Conservation (phyloP, 2,797 vertebrate species). For the Bovichtus variegatus region DNA sequence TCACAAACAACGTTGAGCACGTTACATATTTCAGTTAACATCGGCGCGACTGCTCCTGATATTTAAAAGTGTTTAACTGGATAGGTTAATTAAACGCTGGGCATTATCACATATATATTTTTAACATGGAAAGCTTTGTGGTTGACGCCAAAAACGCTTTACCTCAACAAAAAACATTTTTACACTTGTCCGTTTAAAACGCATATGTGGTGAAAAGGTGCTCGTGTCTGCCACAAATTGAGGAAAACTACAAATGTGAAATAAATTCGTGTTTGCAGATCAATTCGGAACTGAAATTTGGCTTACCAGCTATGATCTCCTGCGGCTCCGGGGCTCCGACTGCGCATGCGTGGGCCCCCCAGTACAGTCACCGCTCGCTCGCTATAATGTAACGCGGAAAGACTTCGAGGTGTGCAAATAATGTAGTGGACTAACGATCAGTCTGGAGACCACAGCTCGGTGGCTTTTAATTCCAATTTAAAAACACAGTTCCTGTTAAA, state of each 20-base stretch:
- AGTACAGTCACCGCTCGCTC: constrained; percentile 56
- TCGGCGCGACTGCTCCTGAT: background rate
- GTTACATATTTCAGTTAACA: constrained; percentile 1
- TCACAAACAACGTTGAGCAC: constrained; percentile 26
- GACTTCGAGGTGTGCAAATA: constrained; percentile 33
- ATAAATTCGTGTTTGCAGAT: constrained; percentile 64
- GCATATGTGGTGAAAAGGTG: background rate
- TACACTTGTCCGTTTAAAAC: background rate
- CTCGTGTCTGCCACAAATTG: background rate
- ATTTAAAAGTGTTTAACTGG: constrained; percentile 30
- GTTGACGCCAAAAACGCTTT: constrained; percentile 39
- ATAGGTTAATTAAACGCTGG: constrained; percentile 42
- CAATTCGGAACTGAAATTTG: constrained; percentile 79
- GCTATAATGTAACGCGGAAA: constrained; percentile 26
- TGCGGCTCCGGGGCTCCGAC: constrained; percentile 79
- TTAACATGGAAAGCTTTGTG: constrained; percentile 62
- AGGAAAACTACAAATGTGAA: constrained; percentile 14
- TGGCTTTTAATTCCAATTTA: background rate
- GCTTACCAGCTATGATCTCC: constrained; percentile 88
- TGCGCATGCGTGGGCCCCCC: constrained; percentile 83
- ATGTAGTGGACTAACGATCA: constrained; percentile 4
- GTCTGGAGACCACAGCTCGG: fast-evolving
- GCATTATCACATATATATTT: constrained; percentile 34
- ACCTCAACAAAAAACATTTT: background rate
- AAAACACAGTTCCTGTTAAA: no score